Evolutionary conservation across 2,888 invertebrate species (phyloP), one percentile per base, ranked within the genome.

Genomic region (Myopa testacea): DNA sequence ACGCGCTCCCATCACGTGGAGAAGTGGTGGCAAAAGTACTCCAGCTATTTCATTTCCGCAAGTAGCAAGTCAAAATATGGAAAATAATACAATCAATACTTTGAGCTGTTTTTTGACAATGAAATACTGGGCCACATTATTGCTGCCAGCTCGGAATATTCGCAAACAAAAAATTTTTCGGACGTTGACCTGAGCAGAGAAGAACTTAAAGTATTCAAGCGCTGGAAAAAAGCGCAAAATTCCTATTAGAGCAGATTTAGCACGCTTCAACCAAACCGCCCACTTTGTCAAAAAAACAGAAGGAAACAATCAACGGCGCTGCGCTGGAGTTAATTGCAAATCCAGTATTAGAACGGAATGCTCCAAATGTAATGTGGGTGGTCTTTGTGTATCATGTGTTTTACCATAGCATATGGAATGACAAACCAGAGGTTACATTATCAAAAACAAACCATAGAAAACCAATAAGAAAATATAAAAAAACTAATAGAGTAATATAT

Each of bases 81-180:
- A 14, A n/a, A n/a, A 58, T 58, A 58, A 68, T 38, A 19, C 58
- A 58, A 45, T 75, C 45, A 12, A 5, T n/a, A 60, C 45, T 68
- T 58, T 58, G 75, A 75, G 40, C 67, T 58, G 4, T 58, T 58
- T 58, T 58, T 58, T 58, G 58, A 67, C 37, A 67, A 68, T 14
- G 70, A 76, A 55, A 67, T 77, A 67, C 65, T 77, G 12, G 55
- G 65, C 26, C 77, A 58, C 40, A 77, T 77, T 58, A 50, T 40
- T 37, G 26, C 55, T 19, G 58, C 58, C 4, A 58, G 58, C 58
- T 58, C 58, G 58, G 58, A 58, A n/a, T 58, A 58, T n/a, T 58
- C 16, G 58, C 58, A 58, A 58, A 37, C 65, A 63, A 76, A 71
- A 12, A 50, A 19, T 71, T 52, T 55, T 65, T 67, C 34, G 65